These are phyloP conservation scores for Dermolepida albohirtum DNA, from an alignment of 2,888 invertebrate genomes.

Conservation along the genomic window DNA sequence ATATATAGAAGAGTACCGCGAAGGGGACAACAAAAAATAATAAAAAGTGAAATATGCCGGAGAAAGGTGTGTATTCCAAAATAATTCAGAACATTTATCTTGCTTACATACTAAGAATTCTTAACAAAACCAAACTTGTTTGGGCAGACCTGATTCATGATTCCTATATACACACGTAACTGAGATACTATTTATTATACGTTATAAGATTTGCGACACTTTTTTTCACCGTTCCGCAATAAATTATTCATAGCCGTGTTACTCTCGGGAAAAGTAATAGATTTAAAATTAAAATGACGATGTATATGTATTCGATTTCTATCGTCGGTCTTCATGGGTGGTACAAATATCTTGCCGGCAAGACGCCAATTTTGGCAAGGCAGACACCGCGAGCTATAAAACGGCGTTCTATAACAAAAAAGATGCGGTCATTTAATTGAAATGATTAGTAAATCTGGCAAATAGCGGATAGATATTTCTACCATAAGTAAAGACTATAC, in stretches of 20 bases:
- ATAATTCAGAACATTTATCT: conserved; percentile 51
- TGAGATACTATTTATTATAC: conserved; percentile 25
- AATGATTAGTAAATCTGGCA: conserved; percentile 43
- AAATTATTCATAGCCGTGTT: background rate
- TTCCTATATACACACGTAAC: conserved; percentile 22
- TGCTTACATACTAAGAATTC: conserved; percentile 49
- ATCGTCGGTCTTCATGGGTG: conserved; percentile 44
- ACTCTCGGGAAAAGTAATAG: conserved; percentile 1
- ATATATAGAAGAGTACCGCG: conserved; percentile 34
- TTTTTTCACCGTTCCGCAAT: background rate
- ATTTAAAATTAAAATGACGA: conserved; percentile 26
- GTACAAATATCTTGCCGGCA: conserved; percentile 39
- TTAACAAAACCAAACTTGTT: conserved; percentile 46
- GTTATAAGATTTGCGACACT: conserved; percentile 15
- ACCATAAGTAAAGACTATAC: no score
- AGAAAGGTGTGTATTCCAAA: conserved; percentile 47
- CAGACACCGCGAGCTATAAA: conserved; percentile 44
- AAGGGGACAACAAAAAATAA: conserved; percentile 40
- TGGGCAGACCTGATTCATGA: conserved; percentile 39
- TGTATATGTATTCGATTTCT: conserved; percentile 7
- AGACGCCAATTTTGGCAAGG: conserved; percentile 47
- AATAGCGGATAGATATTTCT: conserved; percentile 31
- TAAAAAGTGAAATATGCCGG: conserved; percentile 44
- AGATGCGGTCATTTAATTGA: conserved; percentile 46
- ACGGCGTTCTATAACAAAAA: conserved; percentile 45